Percentiles rank a stretch among this genome's conserved stretches.
Conservation (phyloP, 2,113 vertebrate species). For the Urocynchramus pylzowi region DNA sequence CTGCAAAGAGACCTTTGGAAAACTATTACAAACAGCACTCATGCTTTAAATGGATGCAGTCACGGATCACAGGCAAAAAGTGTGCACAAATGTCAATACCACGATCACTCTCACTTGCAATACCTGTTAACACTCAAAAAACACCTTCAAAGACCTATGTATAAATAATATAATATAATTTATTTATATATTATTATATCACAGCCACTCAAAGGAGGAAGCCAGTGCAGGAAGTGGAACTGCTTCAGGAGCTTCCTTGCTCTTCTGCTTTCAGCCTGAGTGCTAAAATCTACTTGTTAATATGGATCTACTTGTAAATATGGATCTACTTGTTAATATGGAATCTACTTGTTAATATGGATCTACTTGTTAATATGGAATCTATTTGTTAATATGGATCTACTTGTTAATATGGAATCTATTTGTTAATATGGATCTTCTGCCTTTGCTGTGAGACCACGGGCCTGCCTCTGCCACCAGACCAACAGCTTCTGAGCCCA, state of each 20-base stretch:
- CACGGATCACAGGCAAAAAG: accelerated
- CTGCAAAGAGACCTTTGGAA: neutral
- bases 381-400: neutral
- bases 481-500: neutral
- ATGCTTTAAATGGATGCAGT: neutral
- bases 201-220: neutral
- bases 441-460: neutral
- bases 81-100: neutral
- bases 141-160: neutral
- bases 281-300: neutral
- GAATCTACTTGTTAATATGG: neutral
- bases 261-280: neutral
- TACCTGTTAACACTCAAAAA: neutral
- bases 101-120: neutral
- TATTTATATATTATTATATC: too few relatives aligned
- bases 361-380: neutral
- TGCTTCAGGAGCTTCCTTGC: neutral
- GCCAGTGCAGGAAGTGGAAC: neutral
- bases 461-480: neutral
- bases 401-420: neutral
- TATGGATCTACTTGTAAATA: too few relatives aligned
- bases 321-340: neutral
- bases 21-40: neutral
- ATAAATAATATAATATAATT: neutral
- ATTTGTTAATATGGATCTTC: accelerated